Evolutionary conservation across 2,888 invertebrate species (phyloP).

Genomic region (Glyphotaelius pellucidus): DNA sequence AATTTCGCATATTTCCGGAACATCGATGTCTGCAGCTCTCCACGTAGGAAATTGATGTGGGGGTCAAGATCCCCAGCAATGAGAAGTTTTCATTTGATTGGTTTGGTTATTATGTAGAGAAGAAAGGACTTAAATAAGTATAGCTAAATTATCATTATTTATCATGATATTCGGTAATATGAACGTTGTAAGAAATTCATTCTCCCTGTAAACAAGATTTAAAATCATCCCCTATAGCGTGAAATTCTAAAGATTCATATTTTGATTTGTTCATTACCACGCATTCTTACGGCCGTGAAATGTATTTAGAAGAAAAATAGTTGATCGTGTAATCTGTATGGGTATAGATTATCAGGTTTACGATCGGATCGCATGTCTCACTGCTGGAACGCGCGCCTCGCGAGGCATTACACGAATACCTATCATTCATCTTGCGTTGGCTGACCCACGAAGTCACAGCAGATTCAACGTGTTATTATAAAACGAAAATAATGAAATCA

Average conservation of each 20-base stretch:
- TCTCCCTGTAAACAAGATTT: not conserved
- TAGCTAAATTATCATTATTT: not conserved
- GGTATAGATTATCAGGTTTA: not conserved
- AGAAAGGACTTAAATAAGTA: not conserved
- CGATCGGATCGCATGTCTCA: not conserved
- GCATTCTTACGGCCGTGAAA: not conserved
- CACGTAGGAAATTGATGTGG: too few species aligned
- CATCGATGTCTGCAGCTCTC: too few species aligned
- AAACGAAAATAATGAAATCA: not conserved
- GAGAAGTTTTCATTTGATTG: too few species aligned
- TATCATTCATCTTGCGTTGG: not conserved
- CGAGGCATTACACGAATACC: not conserved
- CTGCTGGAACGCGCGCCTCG: not conserved
- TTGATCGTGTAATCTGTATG: not conserved
- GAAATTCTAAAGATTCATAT: not conserved
- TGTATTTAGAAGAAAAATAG: not conserved
- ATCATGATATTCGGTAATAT: not conserved
- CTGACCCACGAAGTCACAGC: not conserved
- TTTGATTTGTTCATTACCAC: not conserved
- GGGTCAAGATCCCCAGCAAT: too few species aligned
- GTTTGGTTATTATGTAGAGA: too few species aligned
- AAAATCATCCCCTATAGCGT: not conserved
- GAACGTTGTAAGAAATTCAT: not conserved
- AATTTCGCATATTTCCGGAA: too few species aligned
- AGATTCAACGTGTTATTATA: not conserved